Base-by-base conservation (phyloP, 2,113 vertebrate genomes). In the human (Homo sapiens) region DNA sequence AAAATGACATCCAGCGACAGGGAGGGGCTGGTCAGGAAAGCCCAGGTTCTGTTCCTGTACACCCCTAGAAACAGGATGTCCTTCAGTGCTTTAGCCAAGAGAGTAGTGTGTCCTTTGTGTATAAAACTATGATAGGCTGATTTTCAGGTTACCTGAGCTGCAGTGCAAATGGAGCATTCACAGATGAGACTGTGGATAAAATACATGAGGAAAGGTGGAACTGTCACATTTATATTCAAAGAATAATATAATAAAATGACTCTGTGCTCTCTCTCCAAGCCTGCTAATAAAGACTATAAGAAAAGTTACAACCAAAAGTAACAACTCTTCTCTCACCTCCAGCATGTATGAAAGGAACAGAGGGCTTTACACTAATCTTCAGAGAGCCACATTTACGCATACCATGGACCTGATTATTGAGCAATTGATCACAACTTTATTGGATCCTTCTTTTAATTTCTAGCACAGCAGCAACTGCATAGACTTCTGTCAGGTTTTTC, bases 401-500 rank as follows among this genome's bases (percentile, higher is more conserved):
- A 43, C 72, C 50, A 35, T 12, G 3, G 23, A 8, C 30, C 14
- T 55, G 10, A 18, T 43, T 88, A 48, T 14, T 73, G 27, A 25
- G 4, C 40, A 90, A 7, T 2, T 79, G n/a, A 83, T 48, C 30
- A 72, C 90, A 55, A 86, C n/a, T 48, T 40, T 66, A 55, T 11
- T 61, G 30, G 25, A 1, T 17, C 25, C 9, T 8, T 75, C 40
- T 73, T 59, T 59, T 61, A 79, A 87, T 50, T 64, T 57, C 32
- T 32, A 88, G 16, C 43, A 32, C 30, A 93, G 45, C 17, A 93
- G 12, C 88, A 88, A 73, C 30, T 50, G 0, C 59, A 93, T 32
- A 82, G 38, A 78, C 78, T 86, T 90, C 40, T 75, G 35, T 75
- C 25, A 70, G 23, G 8, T 87, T 90, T 64, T 20, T 82, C 50